Conservation (phyloP, 2,113 vertebrate genomes). For the Caracal caracal region DNA sequence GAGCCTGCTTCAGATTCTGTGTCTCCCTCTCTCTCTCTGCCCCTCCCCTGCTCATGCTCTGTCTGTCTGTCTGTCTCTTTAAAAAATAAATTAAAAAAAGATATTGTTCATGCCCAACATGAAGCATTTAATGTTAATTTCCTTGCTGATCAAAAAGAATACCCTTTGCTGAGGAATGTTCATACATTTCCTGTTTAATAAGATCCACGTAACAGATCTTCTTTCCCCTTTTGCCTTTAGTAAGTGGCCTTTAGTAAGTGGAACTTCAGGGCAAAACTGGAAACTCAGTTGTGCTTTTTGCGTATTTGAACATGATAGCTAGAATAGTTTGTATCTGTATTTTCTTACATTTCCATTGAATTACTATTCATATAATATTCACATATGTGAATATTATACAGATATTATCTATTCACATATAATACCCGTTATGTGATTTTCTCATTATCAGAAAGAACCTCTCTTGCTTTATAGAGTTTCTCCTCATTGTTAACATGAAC, state of each 20-base stretch:
- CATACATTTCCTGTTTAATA: background rate
- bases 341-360: background rate
- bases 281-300: slow-evolving; percentile 16
- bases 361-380: background rate
- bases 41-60: too few species aligned
- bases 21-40: too few species aligned
- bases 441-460: background rate
- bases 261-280: background rate
- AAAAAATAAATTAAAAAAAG: background rate
- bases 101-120: background rate
- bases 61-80: too few species aligned
- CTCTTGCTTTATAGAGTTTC: background rate
- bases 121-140: background rate
- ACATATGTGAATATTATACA: background rate
- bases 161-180: slow-evolving; percentile 7
- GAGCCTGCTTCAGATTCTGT: too few species aligned
- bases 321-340: background rate
- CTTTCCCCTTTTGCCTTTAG: background rate
- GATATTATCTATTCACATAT: background rate
- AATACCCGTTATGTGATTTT: background rate
- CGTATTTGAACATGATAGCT: background rate
- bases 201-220: background rate
- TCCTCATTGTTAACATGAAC: background rate
- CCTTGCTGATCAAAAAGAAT: background rate
- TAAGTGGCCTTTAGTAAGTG: background rate